A percentile compares a stretch with the other conserved stretches of the same genome.
Evolutionary conservation across 1,140 invertebrate genomes (phyloP).

Genomic region (Listronotus oregonensis): DNA sequence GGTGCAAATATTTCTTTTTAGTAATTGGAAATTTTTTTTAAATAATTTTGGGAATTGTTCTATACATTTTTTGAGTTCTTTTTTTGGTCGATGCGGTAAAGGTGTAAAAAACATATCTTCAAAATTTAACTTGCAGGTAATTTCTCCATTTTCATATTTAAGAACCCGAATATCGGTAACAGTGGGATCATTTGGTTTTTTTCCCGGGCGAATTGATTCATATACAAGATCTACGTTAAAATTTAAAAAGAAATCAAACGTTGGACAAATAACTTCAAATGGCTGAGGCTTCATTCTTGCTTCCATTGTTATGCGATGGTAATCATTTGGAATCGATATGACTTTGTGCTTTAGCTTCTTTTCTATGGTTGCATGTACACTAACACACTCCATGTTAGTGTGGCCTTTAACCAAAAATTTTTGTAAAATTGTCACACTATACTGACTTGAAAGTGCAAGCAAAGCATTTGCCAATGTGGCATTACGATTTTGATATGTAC

Average conservation of each 20-base stretch:
- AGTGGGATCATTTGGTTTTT: not conserved
- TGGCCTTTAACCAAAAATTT: slow-evolving; percentile 56
- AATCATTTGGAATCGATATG: not conserved
- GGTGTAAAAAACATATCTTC: not conserved
- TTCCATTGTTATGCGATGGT: not conserved
- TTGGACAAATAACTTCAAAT: not conserved
- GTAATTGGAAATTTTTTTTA: too few relatives aligned
- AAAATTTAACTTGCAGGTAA: not conserved
- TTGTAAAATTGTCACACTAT: slow-evolving; percentile 50
- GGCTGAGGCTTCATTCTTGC: not conserved
- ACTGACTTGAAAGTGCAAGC: slow-evolving; percentile 40
- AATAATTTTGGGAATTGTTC: too few relatives aligned
- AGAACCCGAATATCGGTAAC: not conserved
- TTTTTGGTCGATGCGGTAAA: too few relatives aligned
- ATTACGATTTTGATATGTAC: slow-evolving; percentile 5
- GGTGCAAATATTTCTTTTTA: too few relatives aligned
- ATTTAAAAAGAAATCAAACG: not conserved
- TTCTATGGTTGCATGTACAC: slow-evolving; percentile 49
- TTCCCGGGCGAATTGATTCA: not conserved
- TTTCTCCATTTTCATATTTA: not conserved
- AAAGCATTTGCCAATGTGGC: slow-evolving; percentile 51
- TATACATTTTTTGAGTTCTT: too few relatives aligned
- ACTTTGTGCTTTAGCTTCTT: slow-evolving; percentile 3
- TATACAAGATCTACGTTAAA: not conserved
- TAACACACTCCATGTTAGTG: slow-evolving; percentile 42